Base-by-base conservation (phyloP, 2,888 invertebrate genomes). In the Crematogaster levior region DNA sequence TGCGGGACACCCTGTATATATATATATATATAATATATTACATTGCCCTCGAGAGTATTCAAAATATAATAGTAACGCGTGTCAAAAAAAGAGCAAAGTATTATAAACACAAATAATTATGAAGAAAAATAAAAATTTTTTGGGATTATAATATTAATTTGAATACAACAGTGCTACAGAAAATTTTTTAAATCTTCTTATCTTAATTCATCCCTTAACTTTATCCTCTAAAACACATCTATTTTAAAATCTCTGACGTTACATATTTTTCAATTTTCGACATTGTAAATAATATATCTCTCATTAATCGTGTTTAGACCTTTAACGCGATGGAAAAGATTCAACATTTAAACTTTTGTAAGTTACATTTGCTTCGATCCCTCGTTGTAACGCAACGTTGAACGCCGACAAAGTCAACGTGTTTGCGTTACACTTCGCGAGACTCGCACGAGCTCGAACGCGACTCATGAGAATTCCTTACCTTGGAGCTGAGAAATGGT, bases 381-480 rank as follows among this genome's bases (percentile, higher is more conserved):
- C 15, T 9, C 21, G 58, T 34, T 24, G 40, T 15, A 63, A 40
- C 61, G n/a, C 5, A n/a, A n/a, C 7, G 61, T 15, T 21, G 60
- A 30, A 40, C 40, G 21, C 5, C 43, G 30, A 21, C 73, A 34
- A 12, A 27, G 61, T 46, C 73, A 56, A 73, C 43, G 60, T 15
- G 30, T 43, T 43, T 43, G 48, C 24, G 24, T 75, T 75, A 51
- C 65, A 48, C 37, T 63, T 63, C 24, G 15, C 61, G 21, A 63
- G 61, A 63, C 15, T 63, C 61, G 24, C 24, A 7, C 60, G 12
- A 34, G n/a, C 40, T 37, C 37, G 15, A 27, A 37, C 51, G n/a
- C 74, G 61, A 66, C 53, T 60, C 86, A 84, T 84, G 88, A 86
- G 87, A 88, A 88, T 88, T 75, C 48, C 75, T 63, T 34, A 58